Percentiles rank a stretch among this genome's conserved stretches.
phyloP scores from a whole-genome alignment of 2,888 invertebrate genomes.

The Drosophila nr. perissopoda region DNA sequence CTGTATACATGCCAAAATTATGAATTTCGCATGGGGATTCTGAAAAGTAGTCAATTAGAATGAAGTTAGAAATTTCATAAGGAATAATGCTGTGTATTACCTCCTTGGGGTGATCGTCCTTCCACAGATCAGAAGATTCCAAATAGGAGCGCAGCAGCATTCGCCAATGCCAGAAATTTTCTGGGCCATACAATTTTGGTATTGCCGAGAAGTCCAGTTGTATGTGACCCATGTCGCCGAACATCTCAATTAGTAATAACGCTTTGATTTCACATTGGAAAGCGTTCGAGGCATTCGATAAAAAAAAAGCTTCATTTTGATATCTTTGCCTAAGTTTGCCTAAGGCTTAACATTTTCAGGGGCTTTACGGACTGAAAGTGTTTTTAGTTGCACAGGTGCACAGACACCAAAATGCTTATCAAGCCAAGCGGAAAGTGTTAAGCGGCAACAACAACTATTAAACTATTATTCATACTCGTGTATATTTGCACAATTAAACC shows the following conservation, averaged over 20 bases:
- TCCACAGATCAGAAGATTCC: slow-evolving; percentile 64
- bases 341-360: slow-evolving; percentile 38
- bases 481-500: slow-evolving; percentile 61
- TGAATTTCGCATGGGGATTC: slow-evolving; percentile 60
- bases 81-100: slow-evolving; percentile 7
- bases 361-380: slow-evolving; percentile 8
- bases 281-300: not conserved
- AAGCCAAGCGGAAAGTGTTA: slow-evolving; percentile 67
- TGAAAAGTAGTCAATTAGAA: slow-evolving; percentile 8
- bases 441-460: slow-evolving; percentile 23
- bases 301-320: slow-evolving; percentile 20
- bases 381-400: slow-evolving; percentile 9
- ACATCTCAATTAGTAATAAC: slow-evolving; percentile 28
- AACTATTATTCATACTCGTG: slow-evolving; percentile 16
- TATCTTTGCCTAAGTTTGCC: slow-evolving; percentile 22
- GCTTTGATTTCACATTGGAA: not conserved
- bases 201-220: slow-evolving; percentile 63
- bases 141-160: slow-evolving; percentile 56
- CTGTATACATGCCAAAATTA: slow-evolving; percentile 58
- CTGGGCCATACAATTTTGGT: slow-evolving; percentile 60
- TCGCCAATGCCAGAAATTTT: slow-evolving; percentile 66
- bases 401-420: slow-evolving; percentile 31
- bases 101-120: slow-evolving; percentile 60
- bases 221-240: slow-evolving; percentile 46
- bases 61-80: fast-evolving